Percentiles rank a stretch among this genome's conserved stretches.
phyloP scores from a whole-genome alignment of 2,888 invertebrate genomes.

The Agrotis clavis region DNA sequence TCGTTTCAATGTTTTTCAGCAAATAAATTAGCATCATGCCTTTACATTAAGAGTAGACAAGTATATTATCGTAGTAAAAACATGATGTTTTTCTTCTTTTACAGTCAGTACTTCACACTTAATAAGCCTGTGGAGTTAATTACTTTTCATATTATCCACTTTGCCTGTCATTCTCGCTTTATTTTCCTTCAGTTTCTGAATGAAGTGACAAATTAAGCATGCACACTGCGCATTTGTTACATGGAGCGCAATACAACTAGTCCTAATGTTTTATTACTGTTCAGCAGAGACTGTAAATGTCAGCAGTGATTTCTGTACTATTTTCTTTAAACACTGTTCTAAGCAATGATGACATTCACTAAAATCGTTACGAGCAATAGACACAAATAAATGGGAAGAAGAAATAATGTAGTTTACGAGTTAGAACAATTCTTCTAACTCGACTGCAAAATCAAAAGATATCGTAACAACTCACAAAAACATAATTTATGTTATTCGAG shows the following conservation, averaged over 20 bases:
- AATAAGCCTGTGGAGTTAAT: conserved; percentile 5
- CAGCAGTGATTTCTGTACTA: not conserved
- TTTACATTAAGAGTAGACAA: too few species aligned
- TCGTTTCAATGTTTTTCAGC: too few species aligned
- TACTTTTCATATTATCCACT: not conserved
- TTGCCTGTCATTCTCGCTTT: not conserved
- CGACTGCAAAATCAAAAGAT: too few species aligned
- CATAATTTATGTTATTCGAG: too few species aligned
- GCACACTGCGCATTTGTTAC: not conserved
- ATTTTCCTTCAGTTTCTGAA: conserved; percentile 6
- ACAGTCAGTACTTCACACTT: not conserved
- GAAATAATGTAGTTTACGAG: too few species aligned
- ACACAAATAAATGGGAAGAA: too few species aligned
- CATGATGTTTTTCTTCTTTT: too few species aligned
- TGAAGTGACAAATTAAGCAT: not conserved
- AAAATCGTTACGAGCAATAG: too few species aligned
- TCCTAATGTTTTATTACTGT: conserved; percentile 1
- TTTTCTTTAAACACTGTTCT: not conserved
- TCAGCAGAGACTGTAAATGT: not conserved
- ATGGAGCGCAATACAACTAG: not conserved
- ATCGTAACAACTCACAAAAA: too few species aligned
- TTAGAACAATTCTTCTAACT: too few species aligned
- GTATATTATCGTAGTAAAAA: not conserved
- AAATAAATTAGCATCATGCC: too few species aligned
- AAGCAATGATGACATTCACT: too few species aligned